Percentiles rank a stretch among this genome's conserved stretches.
These are phyloP conservation scores for Pseudorectes ferrugineus DNA, from an alignment of 2,113 vertebrate species.

Conservation along the genomic window DNA sequence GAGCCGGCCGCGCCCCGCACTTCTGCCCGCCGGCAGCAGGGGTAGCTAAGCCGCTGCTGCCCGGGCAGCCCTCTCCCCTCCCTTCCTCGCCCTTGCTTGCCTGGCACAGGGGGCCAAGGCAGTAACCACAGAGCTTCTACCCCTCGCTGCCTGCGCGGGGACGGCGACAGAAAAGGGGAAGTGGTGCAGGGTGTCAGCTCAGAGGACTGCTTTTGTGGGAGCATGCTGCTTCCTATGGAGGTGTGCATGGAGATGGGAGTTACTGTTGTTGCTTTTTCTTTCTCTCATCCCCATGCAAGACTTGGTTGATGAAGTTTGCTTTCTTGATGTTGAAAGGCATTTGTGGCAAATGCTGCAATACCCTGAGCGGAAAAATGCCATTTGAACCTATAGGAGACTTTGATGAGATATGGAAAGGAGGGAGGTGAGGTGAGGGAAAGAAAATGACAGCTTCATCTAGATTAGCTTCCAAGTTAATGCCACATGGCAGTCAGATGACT, in stretches of 20 bases:
- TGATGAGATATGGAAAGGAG: not conserved
- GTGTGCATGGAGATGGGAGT: not conserved
- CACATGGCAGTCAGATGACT: not conserved
- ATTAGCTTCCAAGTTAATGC: not conserved
- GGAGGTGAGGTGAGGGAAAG: not conserved
- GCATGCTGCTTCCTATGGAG: not conserved
- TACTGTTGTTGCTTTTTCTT: not conserved
- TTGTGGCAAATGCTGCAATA: not conserved
- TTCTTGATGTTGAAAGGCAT: not conserved
- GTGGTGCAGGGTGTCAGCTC: not conserved
- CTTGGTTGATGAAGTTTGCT: not conserved
- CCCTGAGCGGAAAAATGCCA: not conserved
- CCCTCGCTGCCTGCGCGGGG: not conserved
- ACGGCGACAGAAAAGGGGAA: not conserved
- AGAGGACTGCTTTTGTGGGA: not conserved
- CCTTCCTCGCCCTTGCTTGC: not conserved
- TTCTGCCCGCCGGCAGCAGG: not conserved
- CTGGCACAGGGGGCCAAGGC: not conserved
- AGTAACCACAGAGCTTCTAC: not conserved
- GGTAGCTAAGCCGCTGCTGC: not conserved
- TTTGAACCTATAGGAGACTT: not conserved
- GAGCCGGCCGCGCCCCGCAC: fast-evolving
- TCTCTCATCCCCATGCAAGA: not conserved
- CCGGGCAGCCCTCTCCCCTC: not conserved
- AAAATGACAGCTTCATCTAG: not conserved